These are phyloP conservation scores for Bucorvus abyssinicus DNA, from an alignment of 2,797 vertebrate genomes.

Conservation along the genomic window DNA sequence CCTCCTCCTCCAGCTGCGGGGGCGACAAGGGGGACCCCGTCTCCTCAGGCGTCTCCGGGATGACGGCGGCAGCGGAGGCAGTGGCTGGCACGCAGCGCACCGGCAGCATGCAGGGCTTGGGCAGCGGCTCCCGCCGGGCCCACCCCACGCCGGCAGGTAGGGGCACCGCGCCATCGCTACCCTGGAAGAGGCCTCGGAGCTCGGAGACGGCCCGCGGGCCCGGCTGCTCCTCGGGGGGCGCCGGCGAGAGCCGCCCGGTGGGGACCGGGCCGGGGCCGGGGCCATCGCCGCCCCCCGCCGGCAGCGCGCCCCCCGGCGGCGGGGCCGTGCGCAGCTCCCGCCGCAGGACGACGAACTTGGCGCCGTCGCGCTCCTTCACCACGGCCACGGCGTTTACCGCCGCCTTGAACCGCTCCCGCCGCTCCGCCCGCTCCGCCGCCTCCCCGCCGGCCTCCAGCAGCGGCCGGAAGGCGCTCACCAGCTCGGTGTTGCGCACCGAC, in stretches of 20 bases:
- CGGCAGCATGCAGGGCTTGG: slow-evolving; percentile 83
- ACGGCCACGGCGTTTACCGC: slow-evolving; percentile 85
- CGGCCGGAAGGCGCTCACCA: slow-evolving; percentile 80
- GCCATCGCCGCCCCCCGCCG: background rate
- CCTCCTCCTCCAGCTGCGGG: slow-evolving; percentile 47
- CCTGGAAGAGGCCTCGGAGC: slow-evolving; percentile 43
- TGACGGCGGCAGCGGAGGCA: background rate
- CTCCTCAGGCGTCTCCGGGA: background rate
- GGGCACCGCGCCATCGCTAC: background rate
- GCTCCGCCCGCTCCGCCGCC: slow-evolving; percentile 72
- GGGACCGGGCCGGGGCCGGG: background rate
- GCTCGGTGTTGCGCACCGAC: slow-evolving; percentile 77
- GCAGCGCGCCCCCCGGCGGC: background rate
- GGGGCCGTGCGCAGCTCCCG: slow-evolving; percentile 60
- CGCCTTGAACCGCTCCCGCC: slow-evolving; percentile 84
- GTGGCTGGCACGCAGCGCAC: slow-evolving; percentile 73
- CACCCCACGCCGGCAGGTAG: background rate
- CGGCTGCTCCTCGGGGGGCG: background rate
- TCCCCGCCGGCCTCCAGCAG: slow-evolving; percentile 76
- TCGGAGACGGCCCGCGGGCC: background rate
- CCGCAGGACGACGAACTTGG: slow-evolving; percentile 80
- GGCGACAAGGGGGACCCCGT: background rate
- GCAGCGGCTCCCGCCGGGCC: background rate
- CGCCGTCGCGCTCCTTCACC: slow-evolving; percentile 82
- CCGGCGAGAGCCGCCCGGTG: background rate